phyloP scores from a whole-genome alignment of 2,113 vertebrate species.

The Polypterus senegalus region DNA sequence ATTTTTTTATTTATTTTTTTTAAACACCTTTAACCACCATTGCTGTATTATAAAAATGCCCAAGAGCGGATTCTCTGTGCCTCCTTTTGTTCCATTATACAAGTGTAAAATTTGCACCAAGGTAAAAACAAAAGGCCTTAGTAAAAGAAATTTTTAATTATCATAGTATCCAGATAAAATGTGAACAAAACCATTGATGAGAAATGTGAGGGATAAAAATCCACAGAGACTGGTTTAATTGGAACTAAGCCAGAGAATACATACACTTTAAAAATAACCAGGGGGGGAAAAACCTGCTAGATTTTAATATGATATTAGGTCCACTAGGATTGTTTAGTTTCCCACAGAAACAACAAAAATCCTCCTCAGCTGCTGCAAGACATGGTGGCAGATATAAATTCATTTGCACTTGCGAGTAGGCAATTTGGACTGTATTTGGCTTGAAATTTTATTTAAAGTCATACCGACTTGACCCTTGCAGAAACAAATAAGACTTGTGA shows the following conservation, averaged over 20 bases:
- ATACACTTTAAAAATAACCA: too few relatives aligned
- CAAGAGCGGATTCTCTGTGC: slow-evolving; percentile 56
- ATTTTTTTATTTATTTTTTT: slow-evolving; percentile 24
- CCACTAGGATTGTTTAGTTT: not conserved
- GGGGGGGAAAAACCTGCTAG: not conserved
- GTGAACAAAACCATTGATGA: too few relatives aligned
- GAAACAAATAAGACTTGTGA: too few relatives aligned
- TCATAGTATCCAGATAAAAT: too few relatives aligned
- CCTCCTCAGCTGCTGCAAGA: not conserved
- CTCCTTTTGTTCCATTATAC: slow-evolving; percentile 31
- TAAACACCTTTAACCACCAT: slow-evolving; percentile 55
- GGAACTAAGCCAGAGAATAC: too few relatives aligned
- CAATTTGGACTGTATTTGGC: slow-evolving; percentile 7
- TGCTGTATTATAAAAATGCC: slow-evolving; percentile 67
- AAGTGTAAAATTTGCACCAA: slow-evolving; percentile 17
- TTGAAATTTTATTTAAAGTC: slow-evolving; percentile 5
- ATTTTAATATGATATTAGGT: not conserved
- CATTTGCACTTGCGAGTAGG: not conserved
- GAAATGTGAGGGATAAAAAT: too few relatives aligned
- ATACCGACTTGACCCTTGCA: not conserved
- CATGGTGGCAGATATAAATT: not conserved
- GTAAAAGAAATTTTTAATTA: not conserved
- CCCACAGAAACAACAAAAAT: not conserved
- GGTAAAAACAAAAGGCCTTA: slow-evolving; percentile 21
- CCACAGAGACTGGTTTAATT: too few relatives aligned